Evolutionary conservation across 2,888 invertebrate species (phyloP).

Genomic region (Oasisia sp.): DNA sequence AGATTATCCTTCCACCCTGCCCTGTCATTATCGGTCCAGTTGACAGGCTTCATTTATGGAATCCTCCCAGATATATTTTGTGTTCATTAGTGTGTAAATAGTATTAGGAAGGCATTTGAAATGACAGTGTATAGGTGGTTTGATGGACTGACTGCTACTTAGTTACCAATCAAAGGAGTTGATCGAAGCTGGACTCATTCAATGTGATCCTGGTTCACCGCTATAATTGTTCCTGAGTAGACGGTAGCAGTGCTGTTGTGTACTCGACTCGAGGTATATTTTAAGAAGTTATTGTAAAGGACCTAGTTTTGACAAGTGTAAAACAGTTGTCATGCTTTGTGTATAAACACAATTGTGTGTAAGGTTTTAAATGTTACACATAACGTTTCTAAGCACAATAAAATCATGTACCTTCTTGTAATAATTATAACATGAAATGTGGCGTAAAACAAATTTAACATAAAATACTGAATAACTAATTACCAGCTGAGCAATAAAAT

Average conservation of each 20-base stretch:
- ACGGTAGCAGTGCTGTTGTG: not conserved
- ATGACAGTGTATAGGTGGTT: not conserved
- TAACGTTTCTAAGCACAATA: not conserved
- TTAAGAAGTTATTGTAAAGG: not conserved
- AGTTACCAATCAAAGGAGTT: not conserved
- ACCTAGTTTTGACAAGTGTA: not conserved
- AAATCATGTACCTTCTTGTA: not conserved
- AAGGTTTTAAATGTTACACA: not conserved
- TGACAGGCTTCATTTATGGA: not conserved
- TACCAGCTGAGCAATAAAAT: not conserved
- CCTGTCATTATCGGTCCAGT: not conserved
- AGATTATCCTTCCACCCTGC: not conserved
- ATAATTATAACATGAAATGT: not conserved
- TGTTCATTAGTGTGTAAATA: not conserved
- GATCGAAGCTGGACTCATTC: not conserved
- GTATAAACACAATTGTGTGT: not conserved
- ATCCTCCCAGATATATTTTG: slow-evolving; percentile 9
- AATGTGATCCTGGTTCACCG: not conserved
- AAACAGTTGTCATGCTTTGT: not conserved
- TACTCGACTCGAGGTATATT: not conserved
- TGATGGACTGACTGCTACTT: not conserved
- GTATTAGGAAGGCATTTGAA: not conserved
- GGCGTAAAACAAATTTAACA: not conserved
- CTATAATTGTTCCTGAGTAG: not conserved
- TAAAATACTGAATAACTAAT: not conserved